Evolutionary conservation across 2,888 invertebrate species (phyloP).

Genomic region (Nysson spinosus): DNA sequence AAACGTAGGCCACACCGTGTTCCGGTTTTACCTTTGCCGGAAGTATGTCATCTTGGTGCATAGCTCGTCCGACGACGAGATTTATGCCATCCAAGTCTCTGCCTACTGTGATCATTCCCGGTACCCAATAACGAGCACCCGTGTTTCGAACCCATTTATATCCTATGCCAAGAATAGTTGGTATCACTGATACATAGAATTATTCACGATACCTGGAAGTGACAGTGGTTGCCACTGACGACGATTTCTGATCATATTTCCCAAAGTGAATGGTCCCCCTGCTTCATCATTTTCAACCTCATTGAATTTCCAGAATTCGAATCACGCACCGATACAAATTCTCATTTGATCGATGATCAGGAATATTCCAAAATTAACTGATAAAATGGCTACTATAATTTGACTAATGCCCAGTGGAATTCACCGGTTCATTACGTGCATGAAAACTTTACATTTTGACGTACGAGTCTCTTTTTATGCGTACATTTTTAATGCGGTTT

Average conservation of each 20-base stretch:
- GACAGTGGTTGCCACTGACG: neutral
- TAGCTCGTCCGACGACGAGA: slow-evolving; percentile 81
- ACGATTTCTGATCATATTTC: neutral
- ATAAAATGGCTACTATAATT: too few relatives aligned
- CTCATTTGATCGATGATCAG: too few relatives aligned
- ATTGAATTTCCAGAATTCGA: slow-evolving; percentile 8
- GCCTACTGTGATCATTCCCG: slow-evolving; percentile 69
- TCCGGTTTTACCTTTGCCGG: slow-evolving; percentile 85
- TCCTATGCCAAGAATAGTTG: slow-evolving; percentile 42
- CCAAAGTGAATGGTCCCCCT: too few relatives aligned
- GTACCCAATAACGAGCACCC: slow-evolving; percentile 56
- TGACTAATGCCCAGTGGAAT: too few relatives aligned
- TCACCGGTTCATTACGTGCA: too few relatives aligned
- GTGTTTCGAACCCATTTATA: slow-evolving; percentile 65
- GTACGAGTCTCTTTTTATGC: too few relatives aligned
- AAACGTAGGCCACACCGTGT: slow-evolving; percentile 82
- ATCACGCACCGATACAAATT: neutral
- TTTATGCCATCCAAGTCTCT: slow-evolving; percentile 70
- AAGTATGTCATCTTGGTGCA: slow-evolving; percentile 82
- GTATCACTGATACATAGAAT: neutral
- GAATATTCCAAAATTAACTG: too few relatives aligned
- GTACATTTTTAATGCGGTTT: too few relatives aligned
- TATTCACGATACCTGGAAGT: neutral
- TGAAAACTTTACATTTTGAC: too few relatives aligned
- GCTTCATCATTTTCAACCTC: slow-evolving; percentile 5